phyloP scores from a whole-genome alignment of 2,888 invertebrate genomes.

The Ormyrus nitidulus region DNA sequence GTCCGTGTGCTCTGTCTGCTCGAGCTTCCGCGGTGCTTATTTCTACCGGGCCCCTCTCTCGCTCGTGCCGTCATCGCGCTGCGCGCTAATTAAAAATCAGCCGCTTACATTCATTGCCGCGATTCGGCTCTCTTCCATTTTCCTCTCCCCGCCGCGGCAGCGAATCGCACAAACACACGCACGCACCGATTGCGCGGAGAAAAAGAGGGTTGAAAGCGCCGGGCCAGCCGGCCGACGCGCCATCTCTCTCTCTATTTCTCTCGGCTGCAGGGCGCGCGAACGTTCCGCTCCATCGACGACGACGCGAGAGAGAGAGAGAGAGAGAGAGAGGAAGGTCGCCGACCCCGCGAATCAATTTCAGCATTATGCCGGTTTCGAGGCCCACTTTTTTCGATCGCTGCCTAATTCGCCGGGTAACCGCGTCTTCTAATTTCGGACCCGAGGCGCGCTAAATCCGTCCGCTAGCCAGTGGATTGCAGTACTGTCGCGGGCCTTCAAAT shows the following conservation, averaged over 20 bases:
- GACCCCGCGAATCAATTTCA: conserved; percentile 52
- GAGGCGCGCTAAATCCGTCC: too few species aligned
- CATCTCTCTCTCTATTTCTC: neutral
- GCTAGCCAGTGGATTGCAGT: too few species aligned
- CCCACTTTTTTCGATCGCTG: neutral
- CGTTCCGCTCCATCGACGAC: conserved; percentile 50
- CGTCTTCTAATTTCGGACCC: neutral
- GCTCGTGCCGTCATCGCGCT: too few species aligned
- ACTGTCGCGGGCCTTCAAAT: too few species aligned
- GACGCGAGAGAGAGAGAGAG: neutral
- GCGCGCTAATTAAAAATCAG: too few species aligned
- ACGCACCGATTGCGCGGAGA: neutral
- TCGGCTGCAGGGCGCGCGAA: neutral
- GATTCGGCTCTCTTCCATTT: neutral
- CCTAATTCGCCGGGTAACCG: neutral
- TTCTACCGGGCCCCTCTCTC: neutral
- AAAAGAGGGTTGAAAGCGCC: conserved; percentile 6
- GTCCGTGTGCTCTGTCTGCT: neutral
- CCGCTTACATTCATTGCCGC: too few species aligned
- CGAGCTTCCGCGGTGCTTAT: conserved; percentile 18
- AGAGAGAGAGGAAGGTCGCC: conserved; percentile 24
- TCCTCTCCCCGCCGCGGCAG: neutral
- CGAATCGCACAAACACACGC: conserved; percentile 17
- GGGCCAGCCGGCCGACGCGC: conserved; percentile 4
- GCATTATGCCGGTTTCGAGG: conserved; percentile 46